Conservation (phyloP, 2,113 vertebrate species). For the Nipponia nippon region DNA sequence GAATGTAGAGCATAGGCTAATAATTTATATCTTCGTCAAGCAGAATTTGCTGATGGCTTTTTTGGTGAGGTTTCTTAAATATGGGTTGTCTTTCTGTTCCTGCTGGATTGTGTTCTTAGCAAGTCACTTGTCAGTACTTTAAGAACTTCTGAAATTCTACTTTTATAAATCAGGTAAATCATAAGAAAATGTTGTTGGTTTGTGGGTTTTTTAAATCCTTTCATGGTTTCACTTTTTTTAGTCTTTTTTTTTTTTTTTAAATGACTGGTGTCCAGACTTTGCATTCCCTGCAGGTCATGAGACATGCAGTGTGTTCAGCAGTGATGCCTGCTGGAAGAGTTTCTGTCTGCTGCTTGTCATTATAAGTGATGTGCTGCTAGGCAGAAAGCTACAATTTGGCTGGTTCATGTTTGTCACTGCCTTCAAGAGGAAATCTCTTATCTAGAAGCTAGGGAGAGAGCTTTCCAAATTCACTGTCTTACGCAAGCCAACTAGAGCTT, state of each 20-base stretch:
- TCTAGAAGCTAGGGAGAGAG: conserved; percentile 23
- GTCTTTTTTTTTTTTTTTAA: neutral
- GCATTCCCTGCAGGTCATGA: neutral
- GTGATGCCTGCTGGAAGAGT: conserved; percentile 1
- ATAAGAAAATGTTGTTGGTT: neutral
- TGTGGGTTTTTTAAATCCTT: neutral
- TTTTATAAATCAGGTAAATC: neutral
- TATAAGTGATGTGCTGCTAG: conserved; percentile 29
- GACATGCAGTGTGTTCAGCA: neutral
- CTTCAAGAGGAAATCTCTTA: neutral
- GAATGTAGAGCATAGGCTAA: neutral
- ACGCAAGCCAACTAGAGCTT: neutral
- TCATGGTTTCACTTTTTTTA: neutral
- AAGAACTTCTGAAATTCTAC: neutral
- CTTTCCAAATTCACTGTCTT: conserved; percentile 41
- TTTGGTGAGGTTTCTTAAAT: conserved; percentile 14
- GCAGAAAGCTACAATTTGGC: neutral
- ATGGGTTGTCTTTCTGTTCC: neutral
- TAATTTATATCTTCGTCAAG: neutral
- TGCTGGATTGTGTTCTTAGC: neutral
- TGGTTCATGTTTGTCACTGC: neutral
- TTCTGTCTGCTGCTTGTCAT: neutral
- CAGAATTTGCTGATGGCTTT: neutral
- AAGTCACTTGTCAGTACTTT: neutral
- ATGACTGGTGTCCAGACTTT: neutral